Evolutionary conservation across 2,113 vertebrate species (phyloP), one percentile per base, ranked within the genome.

Genomic region (Serilophus lunatus): DNA sequence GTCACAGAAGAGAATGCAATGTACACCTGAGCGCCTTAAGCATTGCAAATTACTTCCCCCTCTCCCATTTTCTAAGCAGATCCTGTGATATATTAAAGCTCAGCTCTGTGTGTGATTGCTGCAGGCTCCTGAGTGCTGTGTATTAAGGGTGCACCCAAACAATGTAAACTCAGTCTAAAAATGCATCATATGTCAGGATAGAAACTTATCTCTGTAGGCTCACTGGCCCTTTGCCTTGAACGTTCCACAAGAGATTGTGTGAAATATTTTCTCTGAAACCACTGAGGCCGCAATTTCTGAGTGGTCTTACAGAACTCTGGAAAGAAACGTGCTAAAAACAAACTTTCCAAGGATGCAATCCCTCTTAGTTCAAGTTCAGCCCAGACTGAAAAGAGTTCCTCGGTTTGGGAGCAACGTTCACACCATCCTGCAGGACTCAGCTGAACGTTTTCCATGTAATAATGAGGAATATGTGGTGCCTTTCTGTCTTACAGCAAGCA

Each of bases 141-240:
- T 2, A 56, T 45, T 49, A 78, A 94, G 61, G 51, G 54, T 63
- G 60, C 63, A 66, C 71, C 26, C 7, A 3, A 90, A 86, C 85
- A 71, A 40, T 10, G 53, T 2, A 90, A 95, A 95, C 71, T 35
- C 78, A 50, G 38, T 78, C 83, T 16, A 70, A 79, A 74, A 90
- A 86, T 36, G 74, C 44, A 59, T 89, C 79, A 38, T 22, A 24
- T 69, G 76, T 47, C 82, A 88, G 84, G 84, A 50, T 45, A 80
- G 78, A 61, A 92, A 31, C 71, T 40, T 23, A 36, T 31, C 75
- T 64, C 76, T 61, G 31, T 5, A 61, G 35, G 36, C 64, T 83
- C 54, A 53, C 64, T n/a, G 38, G 38, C 86, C 86, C 40, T 53
- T 88, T 90, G 78, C 79, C 66, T 82, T 63, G 60, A 94, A 74